Percentiles rank a stretch among this genome's conserved stretches.
These are phyloP conservation scores for Astreopora myriophthalma DNA, from an alignment of 64 coral and sea anemone species.

Conservation along the genomic window DNA sequence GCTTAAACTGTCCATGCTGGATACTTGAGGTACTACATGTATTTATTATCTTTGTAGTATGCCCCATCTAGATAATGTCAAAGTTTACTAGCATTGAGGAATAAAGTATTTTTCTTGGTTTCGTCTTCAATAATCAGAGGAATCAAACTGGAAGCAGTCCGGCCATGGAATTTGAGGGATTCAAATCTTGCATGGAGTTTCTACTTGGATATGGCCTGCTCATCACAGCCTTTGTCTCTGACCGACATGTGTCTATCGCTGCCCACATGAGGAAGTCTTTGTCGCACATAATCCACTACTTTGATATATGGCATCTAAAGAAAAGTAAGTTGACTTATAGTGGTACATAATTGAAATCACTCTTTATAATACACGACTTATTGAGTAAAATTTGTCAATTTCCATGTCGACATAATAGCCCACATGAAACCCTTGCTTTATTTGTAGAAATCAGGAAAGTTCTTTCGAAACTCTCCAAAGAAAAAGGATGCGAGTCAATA, in stretches of 20 bases:
- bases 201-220: slow-evolving; percentile 2
- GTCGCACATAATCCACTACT: slow-evolving; percentile 3
- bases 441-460: slow-evolving; percentile 16
- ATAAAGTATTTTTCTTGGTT: not conserved
- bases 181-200: slow-evolving; percentile 20
- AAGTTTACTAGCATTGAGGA: not conserved
- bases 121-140: not conserved
- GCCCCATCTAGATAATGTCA: too few species aligned
- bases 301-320: not conserved
- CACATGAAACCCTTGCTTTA: not conserved
- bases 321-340: slow-evolving; percentile 12
- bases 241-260: slow-evolving; percentile 16
- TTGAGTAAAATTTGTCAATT: not conserved
- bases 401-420: not conserved
- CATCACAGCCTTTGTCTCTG: slow-evolving; percentile 30
- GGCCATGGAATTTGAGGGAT: slow-evolving; percentile 15
- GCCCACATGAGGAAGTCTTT: slow-evolving; percentile 39
- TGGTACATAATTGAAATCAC: not conserved
- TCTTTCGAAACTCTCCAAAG: not conserved
- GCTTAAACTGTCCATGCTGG: too few species aligned
- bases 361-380: not conserved
- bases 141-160: slow-evolving; percentile 19
- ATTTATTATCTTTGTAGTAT: too few species aligned
- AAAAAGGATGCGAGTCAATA: not conserved
- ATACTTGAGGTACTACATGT: too few species aligned